Conservation (phyloP, 2,888 invertebrate species). For the Melanotus villosus region DNA sequence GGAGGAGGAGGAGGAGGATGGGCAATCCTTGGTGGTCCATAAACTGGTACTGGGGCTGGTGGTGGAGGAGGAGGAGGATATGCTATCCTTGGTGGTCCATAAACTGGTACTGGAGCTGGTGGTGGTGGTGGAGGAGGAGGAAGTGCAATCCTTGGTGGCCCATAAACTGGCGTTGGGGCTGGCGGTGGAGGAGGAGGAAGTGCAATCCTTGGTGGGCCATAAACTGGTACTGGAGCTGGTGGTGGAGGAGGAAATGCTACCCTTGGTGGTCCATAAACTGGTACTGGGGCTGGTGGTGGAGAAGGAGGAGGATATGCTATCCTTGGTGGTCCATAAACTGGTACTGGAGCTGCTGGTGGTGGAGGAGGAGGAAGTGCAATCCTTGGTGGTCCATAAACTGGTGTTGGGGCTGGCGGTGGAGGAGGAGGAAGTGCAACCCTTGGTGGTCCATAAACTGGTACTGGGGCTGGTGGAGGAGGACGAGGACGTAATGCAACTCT, state of each 20-base stretch:
- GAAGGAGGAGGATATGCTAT: neutral
- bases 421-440: neutral
- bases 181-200: neutral
- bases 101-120: neutral
- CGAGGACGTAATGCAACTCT: conserved; percentile 1
- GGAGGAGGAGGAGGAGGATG: neutral
- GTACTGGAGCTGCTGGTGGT: neutral
- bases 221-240: conserved; percentile 7
- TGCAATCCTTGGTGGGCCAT: conserved; percentile 6
- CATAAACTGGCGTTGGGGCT: conserved; percentile 11
- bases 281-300: neutral
- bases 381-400: neutral
- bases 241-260: neutral
- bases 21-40: neutral
- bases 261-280: neutral
- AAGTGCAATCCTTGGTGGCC: conserved; percentile 3
- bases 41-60: neutral
- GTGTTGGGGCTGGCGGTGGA: neutral
- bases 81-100: neutral
- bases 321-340: conserved; percentile 4
- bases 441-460: neutral
- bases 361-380: neutral
- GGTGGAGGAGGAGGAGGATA: neutral
- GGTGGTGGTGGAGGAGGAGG: neutral
- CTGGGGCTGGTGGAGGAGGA: conserved; percentile 4